Evolutionary conservation across 1,140 invertebrate genomes (phyloP).

Genomic region (Melanaphis sacchari): DNA sequence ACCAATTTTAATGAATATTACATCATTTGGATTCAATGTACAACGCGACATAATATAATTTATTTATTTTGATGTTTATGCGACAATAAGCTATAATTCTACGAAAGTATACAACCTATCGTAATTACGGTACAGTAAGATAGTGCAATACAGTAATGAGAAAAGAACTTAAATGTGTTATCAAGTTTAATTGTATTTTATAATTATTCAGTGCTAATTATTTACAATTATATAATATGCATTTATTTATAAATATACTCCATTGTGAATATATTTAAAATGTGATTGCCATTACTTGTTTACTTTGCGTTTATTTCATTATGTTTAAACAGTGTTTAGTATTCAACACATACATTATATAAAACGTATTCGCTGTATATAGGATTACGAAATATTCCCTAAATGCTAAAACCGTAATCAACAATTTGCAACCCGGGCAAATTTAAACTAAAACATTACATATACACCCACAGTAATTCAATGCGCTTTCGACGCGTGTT

Average conservation of each 20-base stretch:
- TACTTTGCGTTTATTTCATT: background rate
- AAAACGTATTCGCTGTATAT: background rate
- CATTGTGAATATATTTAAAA: slow-evolving; percentile 9
- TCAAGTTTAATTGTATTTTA: background rate
- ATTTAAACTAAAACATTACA: background rate
- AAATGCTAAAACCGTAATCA: slow-evolving; percentile 11
- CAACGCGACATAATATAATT: background rate
- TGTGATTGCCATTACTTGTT: background rate
- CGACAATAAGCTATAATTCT: background rate
- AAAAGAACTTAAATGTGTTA: background rate
- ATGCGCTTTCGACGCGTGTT: slow-evolving; percentile 7
- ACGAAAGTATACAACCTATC: background rate
- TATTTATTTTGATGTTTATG: background rate
- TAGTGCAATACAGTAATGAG: background rate
- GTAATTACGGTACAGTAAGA: background rate
- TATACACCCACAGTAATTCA: background rate
- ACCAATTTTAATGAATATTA: slow-evolving; percentile 2
- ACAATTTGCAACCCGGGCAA: background rate
- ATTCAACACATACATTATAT: background rate
- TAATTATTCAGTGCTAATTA: background rate
- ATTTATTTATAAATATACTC: background rate
- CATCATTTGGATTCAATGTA: background rate
- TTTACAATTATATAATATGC: background rate
- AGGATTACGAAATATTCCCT: slow-evolving; percentile 6
- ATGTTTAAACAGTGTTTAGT: slow-evolving; percentile 10